Evolutionary conservation across 23 tunicate genomes (phyloP).

Genomic region (Styela plicata): DNA sequence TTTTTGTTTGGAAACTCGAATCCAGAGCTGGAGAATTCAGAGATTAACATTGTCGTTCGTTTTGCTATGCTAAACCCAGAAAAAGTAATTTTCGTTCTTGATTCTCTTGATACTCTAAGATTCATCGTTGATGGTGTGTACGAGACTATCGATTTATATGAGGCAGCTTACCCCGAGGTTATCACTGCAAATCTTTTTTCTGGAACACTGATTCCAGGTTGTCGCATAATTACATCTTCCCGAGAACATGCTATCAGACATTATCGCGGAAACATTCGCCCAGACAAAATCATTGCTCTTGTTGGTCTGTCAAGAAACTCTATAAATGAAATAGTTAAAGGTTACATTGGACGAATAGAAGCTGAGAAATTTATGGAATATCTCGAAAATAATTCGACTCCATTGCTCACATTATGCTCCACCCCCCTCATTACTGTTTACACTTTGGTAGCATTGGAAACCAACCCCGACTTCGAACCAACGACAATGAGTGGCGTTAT

Average conservation of each 20-base stretch:
- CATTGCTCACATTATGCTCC: not conserved
- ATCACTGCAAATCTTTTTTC: not conserved
- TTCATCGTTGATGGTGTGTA: not conserved
- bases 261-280: not conserved
- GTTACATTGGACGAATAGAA: not conserved
- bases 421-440: not conserved
- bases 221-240: not conserved
- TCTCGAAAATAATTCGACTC: not conserved
- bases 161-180: not conserved
- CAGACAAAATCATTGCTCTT: not conserved
- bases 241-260: conserved; percentile 7
- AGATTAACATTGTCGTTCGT: too few relatives aligned
- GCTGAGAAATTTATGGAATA: not conserved
- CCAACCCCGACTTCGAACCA: not conserved
- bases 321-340: not conserved
- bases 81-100: not conserved
- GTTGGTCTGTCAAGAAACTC: not conserved
- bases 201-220: not conserved
- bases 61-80: not conserved
- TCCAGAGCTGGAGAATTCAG: too few relatives aligned
- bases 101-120: not conserved
- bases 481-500: not conserved
- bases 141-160: not conserved
- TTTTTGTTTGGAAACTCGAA: too few relatives aligned
- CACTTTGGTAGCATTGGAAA: not conserved